Evolutionary conservation across 2,888 invertebrate species (phyloP), one percentile per base, ranked within the genome.

Genomic region (Rotaria socialis): DNA sequence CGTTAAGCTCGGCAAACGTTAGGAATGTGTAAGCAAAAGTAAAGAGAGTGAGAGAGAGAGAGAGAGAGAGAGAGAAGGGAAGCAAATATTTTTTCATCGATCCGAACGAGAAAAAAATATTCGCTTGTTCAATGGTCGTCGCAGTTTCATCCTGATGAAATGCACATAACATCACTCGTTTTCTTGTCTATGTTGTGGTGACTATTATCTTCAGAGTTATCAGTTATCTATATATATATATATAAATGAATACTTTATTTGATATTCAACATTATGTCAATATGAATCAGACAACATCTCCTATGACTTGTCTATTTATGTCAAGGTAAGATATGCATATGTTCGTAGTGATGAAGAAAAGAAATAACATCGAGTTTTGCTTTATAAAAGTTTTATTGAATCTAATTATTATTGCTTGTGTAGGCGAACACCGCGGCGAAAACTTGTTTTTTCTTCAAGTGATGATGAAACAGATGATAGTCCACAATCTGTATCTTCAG

Each of bases 401-500:
- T 16, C 16, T 16, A 47, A 47, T 10, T 4, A 11, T 16, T 19
- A 60, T 75, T 43, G 43, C 8, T 43, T 14, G 0, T 80, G 22
- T 80, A 80, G 80, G n/a, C 80, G 80, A 24, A 80, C 80, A 47
- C 80, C 80, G 7, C 47, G 80, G 24, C 80, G 80, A 6, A 80
- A 80, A 80, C 47, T 80, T 22, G 67, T 67, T 16, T 80, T 80
- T 47, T 80, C 80, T 47, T 80, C 80, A 43, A 80, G 80, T 47
- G 80, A 80, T 14, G 80, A 80, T 47, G 80, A 80, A 80, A 19
- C 67, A 67, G 80, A 47, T 80, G 47, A 80, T 80, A 80, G 80
- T n/a, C 80, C 80, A 80, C 80, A 43, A 80, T 67, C 67, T 5
- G 16, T 41, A 67, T 35, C 35, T 43, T 47, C n/a, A 80, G 47